These are phyloP conservation scores for Tokudaia tokunoshimensis DNA, from an alignment of 2,797 vertebrate species.

Conservation along the genomic window DNA sequence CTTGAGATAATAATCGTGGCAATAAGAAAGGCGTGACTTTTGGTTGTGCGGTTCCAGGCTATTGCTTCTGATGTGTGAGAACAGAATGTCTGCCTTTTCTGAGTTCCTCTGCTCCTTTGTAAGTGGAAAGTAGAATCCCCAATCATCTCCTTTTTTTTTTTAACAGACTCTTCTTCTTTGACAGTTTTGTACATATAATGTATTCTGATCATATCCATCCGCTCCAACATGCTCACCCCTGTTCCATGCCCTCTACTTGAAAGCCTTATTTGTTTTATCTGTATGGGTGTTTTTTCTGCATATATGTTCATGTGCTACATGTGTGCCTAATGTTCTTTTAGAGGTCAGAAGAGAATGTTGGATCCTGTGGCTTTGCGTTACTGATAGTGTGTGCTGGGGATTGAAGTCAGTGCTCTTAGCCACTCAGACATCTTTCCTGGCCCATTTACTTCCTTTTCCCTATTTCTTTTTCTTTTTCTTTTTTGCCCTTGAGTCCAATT, in stretches of 20 bases:
- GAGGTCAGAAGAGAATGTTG: neutral
- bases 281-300: neutral
- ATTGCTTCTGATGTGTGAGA: neutral
- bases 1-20: neutral
- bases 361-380: neutral
- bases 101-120: neutral
- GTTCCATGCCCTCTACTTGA: neutral
- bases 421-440: neutral
- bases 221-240: neutral
- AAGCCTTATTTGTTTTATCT: neutral
- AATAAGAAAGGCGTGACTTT: neutral
- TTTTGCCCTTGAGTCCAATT: neutral
- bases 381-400: neutral
- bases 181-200: neutral
- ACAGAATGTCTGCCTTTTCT: neutral
- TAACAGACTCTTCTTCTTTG: neutral
- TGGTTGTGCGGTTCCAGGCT: neutral
- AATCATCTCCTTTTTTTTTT: neutral
- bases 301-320: neutral
- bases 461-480: neutral
- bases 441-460: too few species aligned
- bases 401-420: neutral
- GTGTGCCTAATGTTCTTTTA: neutral
- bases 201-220: neutral
- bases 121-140: neutral